Base-by-base conservation (phyloP, 1,140 invertebrate species). In the Drosophila rhopaloa region DNA sequence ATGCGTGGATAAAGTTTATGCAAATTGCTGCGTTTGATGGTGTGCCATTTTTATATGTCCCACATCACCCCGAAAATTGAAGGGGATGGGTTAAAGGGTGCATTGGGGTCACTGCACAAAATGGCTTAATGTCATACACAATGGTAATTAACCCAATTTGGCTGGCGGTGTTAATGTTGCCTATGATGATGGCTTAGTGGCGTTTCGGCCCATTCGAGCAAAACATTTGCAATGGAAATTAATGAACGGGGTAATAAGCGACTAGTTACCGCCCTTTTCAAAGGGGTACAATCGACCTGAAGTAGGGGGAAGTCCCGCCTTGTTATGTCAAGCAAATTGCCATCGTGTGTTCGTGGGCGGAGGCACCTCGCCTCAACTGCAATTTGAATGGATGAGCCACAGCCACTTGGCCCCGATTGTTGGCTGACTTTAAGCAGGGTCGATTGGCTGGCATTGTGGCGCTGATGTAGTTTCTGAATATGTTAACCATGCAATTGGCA, bases 81-180 rank as follows among this genome's bases (percentile, higher is more conserved):
- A 5, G 29, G 16, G 7, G n/a, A 35, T 8, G 38, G 9, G 24
- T 46, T 41, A n/a, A 47, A n/a, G 16, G 47, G 37, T 14, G 16
- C 11, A 24, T 13, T 5, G 41, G 38, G 38, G 50, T 55, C 37
- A 37, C 4, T 66, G 54, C 48, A 55, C 57, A 59, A 63, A 85
- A 81, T 79, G 74, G 58, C 57, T 43, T 62, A 86, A 51, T 63
- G 82, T 44, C 81, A 67, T 68, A 86, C 83, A 86, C 74, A 78
- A 71, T 50, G 57, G 83, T 60, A 86, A 85, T 86, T 85, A 85
- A 86, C 81, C 81, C 81, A 86, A 86, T 86, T 85, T 68, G 53
- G 54, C 54, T 66, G 58, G 48, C 58, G 46, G 61, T 79, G 81
- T 72, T 84, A 75, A 74, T 81, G 77, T 50, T 67, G 67, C 46